Evolutionary conservation across 2,113 vertebrate species (phyloP).

Genomic region (Camelus bactrianus): DNA sequence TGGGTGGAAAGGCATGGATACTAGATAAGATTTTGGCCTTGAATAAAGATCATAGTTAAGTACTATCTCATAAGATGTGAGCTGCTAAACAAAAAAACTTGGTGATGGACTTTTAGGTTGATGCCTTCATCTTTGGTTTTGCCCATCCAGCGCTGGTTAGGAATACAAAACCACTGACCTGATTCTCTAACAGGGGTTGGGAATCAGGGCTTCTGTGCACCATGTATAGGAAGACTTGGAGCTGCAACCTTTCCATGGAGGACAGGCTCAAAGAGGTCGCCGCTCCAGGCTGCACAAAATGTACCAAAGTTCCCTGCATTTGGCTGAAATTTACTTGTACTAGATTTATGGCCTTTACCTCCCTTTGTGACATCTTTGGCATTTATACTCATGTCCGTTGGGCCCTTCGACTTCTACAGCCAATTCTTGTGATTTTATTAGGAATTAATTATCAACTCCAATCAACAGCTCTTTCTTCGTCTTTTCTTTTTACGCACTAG

Average conservation of each 20-base stretch:
- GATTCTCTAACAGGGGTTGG: rapidly evolving
- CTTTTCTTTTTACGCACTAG: background rate
- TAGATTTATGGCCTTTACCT: background rate
- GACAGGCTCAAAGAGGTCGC: rapidly evolving
- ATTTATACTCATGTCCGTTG: background rate
- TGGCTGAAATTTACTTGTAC: background rate
- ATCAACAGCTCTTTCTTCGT: background rate
- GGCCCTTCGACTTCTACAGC: background rate
- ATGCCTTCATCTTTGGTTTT: background rate
- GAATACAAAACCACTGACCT: background rate
- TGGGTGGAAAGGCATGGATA: background rate
- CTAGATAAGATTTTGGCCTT: background rate
- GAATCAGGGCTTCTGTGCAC: background rate
- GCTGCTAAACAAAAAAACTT: background rate
- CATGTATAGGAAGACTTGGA: background rate
- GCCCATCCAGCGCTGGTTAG: too few species aligned
- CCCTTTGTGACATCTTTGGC: background rate
- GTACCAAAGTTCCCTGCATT: rapidly evolving
- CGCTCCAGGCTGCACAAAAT: rapidly evolving
- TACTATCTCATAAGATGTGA: rapidly evolving
- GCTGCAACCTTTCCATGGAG: rapidly evolving
- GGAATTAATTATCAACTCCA: background rate
- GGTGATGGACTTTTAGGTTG: background rate
- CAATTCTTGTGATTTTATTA: background rate
- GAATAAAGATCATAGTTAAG: background rate